These are phyloP conservation scores for Orientallactaga sibirica DNA, from an alignment of 2,797 vertebrate genomes.

Conservation along the genomic window DNA sequence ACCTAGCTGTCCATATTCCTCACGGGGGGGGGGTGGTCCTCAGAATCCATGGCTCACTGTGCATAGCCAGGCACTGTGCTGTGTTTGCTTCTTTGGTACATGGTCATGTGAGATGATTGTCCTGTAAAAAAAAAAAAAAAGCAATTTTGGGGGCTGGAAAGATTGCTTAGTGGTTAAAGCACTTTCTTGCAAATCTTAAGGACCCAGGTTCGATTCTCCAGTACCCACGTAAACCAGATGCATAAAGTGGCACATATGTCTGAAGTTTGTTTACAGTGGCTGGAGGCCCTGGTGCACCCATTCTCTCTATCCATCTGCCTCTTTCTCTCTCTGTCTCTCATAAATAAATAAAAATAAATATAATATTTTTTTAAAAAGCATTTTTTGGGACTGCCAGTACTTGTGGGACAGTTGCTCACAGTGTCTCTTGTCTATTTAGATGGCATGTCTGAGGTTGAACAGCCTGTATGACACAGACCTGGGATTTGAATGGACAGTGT, in stretches of 20 bases:
- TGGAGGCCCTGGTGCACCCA: no score
- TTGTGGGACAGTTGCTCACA: neutral
- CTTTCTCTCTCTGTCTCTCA: no score
- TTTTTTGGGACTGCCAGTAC: neutral
- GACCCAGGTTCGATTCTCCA: no score
- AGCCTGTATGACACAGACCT: neutral
- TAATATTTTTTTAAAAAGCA: no score
- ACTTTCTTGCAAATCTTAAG: no score
- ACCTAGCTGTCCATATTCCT: neutral
- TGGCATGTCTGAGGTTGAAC: neutral
- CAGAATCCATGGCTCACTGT: accelerated
- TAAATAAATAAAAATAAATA: no score
- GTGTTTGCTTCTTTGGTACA: neutral
- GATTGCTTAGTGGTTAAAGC: no score
- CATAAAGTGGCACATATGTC: no score
- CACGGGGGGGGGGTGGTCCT: accelerated
- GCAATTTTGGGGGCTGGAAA: no score
- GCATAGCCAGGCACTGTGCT: accelerated
- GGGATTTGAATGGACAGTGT: neutral
- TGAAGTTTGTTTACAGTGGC: no score
- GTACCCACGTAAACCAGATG: no score
- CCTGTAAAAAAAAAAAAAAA: neutral
- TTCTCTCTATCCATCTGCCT: no score
- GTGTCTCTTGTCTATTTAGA: neutral
- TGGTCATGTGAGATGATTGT: neutral